Conservation (phyloP, 2,113 vertebrate species). For the Corynorhinus townsendii region DNA sequence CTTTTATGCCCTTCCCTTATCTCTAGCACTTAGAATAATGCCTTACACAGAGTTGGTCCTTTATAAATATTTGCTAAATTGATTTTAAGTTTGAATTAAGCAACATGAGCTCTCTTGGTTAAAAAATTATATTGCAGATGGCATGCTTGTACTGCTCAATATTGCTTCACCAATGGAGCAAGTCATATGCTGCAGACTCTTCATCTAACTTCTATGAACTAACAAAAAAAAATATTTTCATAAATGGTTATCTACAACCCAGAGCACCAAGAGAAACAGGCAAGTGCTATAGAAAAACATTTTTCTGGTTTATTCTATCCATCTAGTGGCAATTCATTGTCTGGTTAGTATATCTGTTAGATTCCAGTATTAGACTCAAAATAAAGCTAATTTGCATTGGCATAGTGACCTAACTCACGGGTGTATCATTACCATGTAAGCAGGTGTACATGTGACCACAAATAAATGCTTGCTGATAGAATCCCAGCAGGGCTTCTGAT, state of each 20-base stretch:
- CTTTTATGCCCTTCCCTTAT: not conserved
- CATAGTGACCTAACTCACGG: slow-evolving; percentile 79
- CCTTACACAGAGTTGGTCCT: not conserved
- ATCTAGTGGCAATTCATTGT: slow-evolving; percentile 47
- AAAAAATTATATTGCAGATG: slow-evolving; percentile 54
- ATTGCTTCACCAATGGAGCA: slow-evolving; percentile 65
- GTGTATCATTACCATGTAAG: slow-evolving; percentile 83
- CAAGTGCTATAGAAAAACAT: not conserved
- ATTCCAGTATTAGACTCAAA: slow-evolving; percentile 76
- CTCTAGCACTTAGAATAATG: not conserved
- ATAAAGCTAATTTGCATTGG: slow-evolving; percentile 84
- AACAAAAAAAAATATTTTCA: slow-evolving; percentile 14
- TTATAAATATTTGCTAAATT: slow-evolving; percentile 42
- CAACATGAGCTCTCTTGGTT: not conserved
- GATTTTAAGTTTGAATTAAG: slow-evolving; percentile 41
- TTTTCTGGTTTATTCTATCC: not conserved
- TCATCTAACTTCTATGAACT: slow-evolving; percentile 67
- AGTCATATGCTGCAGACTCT: slow-evolving; percentile 71
- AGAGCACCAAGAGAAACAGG: slow-evolving; percentile 52
- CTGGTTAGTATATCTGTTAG: slow-evolving; percentile 55
- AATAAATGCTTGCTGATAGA: slow-evolving; percentile 85
- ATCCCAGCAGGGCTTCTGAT: slow-evolving; percentile 85
- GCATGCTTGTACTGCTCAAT: slow-evolving; percentile 3
- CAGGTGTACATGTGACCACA: slow-evolving; percentile 83
- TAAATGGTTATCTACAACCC: slow-evolving; percentile 61